These are phyloP conservation scores for Eupithecia exiguata DNA, from an alignment of 2,888 invertebrate genomes.

Conservation along the genomic window DNA sequence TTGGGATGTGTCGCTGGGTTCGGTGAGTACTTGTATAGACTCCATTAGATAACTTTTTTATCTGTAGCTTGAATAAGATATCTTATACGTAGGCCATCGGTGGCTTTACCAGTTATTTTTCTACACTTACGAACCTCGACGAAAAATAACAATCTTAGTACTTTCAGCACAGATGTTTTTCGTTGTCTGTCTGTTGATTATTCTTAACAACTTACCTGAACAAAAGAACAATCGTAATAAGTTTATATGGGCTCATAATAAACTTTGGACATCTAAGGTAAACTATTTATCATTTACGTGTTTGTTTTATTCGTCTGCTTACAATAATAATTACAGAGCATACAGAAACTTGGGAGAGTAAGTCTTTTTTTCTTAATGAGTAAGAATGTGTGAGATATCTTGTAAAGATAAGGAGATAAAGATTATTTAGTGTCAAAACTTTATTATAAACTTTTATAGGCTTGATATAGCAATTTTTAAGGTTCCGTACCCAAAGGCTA, in stretches of 20 bases:
- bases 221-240: conserved; percentile 10
- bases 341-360: not conserved
- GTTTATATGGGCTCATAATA: conserved; percentile 19
- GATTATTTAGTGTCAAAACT: too few relatives aligned
- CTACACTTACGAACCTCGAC: not conserved
- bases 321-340: conserved; percentile 1
- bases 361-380: not conserved
- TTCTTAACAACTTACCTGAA: conserved; percentile 1
- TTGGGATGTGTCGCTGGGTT: too few relatives aligned
- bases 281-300: conserved; percentile 29
- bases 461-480: too few relatives aligned
- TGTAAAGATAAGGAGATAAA: too few relatives aligned
- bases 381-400: not conserved
- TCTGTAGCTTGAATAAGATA: too few relatives aligned
- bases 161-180: not conserved
- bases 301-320: conserved; percentile 18
- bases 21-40: too few relatives aligned
- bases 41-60: too few relatives aligned
- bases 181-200: conserved; percentile 2
- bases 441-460: too few relatives aligned
- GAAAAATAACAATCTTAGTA: not conserved
- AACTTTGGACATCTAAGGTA: conserved; percentile 21
- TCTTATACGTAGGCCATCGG: not conserved
- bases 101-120: not conserved
- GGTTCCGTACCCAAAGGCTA: too few relatives aligned